These are phyloP conservation scores for Passer domesticus DNA, from an alignment of 2,113 vertebrate species.

Conservation along the genomic window DNA sequence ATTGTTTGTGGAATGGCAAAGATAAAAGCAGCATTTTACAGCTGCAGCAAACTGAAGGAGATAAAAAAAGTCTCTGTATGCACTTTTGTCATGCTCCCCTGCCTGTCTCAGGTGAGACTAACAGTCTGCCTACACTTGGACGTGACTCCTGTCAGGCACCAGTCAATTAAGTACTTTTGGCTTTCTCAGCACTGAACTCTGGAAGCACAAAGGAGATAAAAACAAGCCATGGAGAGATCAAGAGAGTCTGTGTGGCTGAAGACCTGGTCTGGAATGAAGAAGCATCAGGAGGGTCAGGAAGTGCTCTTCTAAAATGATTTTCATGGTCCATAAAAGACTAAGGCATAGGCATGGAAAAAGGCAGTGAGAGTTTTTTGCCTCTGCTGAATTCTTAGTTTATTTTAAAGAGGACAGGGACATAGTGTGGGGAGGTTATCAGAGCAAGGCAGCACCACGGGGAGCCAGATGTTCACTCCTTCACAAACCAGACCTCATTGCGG, in stretches of 20 bases:
- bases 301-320: background rate
- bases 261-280: background rate
- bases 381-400: conserved; percentile 10
- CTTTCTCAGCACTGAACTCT: conserved; percentile 13
- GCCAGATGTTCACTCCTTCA: conserved; percentile 75
- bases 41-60: background rate
- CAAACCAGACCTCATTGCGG: conserved; percentile 90
- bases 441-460: background rate
- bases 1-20: background rate
- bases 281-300: background rate
- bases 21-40: conserved; percentile 38
- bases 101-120: background rate
- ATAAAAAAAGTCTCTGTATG: background rate
- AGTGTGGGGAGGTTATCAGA: background rate
- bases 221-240: background rate
- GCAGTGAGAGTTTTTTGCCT: background rate
- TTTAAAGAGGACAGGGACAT: background rate
- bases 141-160: background rate
- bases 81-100: background rate
- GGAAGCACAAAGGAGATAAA: background rate
- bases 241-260: background rate
- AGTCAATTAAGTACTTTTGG: background rate
- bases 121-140: background rate
- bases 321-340: background rate
- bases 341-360: background rate